Evolutionary conservation across 2,797 vertebrate species (phyloP).

Genomic region (Oreochromis mossambicus): DNA sequence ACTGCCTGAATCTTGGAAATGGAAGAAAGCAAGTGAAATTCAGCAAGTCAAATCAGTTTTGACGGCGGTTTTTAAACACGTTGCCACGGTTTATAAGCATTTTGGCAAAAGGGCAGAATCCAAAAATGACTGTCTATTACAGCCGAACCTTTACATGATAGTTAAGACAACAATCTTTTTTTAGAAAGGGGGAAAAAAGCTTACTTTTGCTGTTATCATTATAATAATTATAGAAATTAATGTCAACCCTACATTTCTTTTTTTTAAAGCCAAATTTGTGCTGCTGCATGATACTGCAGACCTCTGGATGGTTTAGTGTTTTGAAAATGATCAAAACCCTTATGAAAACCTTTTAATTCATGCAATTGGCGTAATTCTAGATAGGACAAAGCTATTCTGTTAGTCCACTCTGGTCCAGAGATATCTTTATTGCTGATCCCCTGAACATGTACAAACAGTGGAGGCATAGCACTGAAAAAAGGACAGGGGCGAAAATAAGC

Average conservation of each 20-base stretch:
- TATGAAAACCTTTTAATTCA: background rate
- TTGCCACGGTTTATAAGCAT: constrained; percentile 18
- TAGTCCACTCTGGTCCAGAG: background rate
- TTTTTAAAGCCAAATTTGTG: background rate
- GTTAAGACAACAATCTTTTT: background rate
- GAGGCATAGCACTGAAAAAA: background rate
- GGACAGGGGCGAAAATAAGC: background rate
- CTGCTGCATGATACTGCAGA: background rate
- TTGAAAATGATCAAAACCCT: background rate
- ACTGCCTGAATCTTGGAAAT: constrained; percentile 30
- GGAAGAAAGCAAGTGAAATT: constrained; percentile 23
- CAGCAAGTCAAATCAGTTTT: constrained; percentile 17
- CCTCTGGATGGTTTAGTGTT: background rate
- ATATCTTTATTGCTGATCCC: background rate
- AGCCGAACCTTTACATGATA: background rate
- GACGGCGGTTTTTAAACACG: constrained; percentile 8
- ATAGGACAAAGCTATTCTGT: background rate
- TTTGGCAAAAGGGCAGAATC: background rate
- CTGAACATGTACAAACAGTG: background rate
- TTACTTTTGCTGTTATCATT: background rate
- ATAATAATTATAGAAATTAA: background rate
- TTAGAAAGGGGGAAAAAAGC: rapidly evolving
- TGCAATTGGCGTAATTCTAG: background rate
- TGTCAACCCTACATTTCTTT: background rate
- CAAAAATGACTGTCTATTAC: background rate